Percentiles rank a stretch among this genome's conserved stretches.
phyloP scores from a whole-genome alignment of 2,888 invertebrate genomes.

The Platycheirus rosarum region DNA sequence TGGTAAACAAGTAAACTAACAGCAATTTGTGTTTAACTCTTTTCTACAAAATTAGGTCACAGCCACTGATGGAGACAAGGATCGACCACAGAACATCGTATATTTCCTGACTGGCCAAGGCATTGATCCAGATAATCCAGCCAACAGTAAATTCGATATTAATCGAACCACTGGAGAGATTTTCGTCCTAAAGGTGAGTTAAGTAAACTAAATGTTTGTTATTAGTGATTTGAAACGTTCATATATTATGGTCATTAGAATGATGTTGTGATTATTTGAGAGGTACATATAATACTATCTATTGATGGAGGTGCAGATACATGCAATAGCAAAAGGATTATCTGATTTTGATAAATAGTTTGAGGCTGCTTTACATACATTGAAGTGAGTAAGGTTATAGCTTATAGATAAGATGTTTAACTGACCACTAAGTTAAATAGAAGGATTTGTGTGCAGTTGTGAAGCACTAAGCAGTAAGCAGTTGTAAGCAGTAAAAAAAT shows the following conservation, averaged over 20 bases:
- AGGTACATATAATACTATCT: no score
- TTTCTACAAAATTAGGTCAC: constrained; percentile 87
- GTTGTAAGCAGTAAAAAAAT: no score
- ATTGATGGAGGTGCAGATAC: no score
- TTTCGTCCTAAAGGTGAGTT: constrained; percentile 94
- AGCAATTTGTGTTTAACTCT: constrained; percentile 20
- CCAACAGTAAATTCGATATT: constrained; percentile 98
- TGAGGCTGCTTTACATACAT: constrained; percentile 4
- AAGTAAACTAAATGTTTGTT: not conserved
- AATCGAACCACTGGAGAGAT: constrained; percentile 97
- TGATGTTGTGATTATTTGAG: constrained; percentile 9
- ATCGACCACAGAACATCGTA: constrained; percentile 96
- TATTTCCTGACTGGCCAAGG: constrained; percentile 98
- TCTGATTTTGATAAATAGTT: no score
- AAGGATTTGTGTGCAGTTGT: no score
- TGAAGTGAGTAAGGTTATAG: constrained; percentile 7
- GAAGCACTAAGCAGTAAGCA: no score
- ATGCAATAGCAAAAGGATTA: not conserved
- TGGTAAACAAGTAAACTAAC: constrained; percentile 42
- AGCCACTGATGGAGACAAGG: constrained; percentile 97
- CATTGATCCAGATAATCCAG: constrained; percentile 96
- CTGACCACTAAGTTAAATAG: no score
- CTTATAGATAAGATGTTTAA: no score
- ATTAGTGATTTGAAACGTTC: not conserved
- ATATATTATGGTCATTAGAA: constrained; percentile 30